Conservation (phyloP, 2,113 vertebrate genomes). For the Coturnix japonica region DNA sequence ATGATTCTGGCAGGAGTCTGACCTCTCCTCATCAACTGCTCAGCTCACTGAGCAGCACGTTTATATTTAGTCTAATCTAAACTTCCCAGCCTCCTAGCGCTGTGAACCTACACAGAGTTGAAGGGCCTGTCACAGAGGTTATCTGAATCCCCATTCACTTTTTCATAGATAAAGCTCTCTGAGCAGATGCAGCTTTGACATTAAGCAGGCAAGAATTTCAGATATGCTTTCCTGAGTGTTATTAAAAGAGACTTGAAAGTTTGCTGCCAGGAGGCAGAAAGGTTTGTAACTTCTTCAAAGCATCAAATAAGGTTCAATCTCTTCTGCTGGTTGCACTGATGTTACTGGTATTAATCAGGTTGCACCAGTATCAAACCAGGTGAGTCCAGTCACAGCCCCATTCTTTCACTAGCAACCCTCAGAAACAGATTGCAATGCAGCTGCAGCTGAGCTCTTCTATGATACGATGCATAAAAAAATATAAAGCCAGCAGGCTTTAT, state of each 20-base stretch:
- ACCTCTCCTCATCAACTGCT: background rate
- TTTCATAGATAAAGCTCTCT: conserved; percentile 43
- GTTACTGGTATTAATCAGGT: background rate
- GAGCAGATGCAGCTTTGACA: background rate
- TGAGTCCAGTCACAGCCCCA: background rate
- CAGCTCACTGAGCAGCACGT: background rate
- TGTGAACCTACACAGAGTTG: background rate
- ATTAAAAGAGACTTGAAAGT: background rate
- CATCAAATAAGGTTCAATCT: background rate
- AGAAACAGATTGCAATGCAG: background rate
- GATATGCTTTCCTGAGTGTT: background rate
- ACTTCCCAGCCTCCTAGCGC: conserved; percentile 2
- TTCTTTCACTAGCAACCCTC: background rate
- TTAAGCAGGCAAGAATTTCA: conserved; percentile 52
- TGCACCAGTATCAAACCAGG: background rate
- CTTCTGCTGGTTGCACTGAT: background rate
- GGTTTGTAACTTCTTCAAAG: background rate
- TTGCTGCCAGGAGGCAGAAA: background rate
- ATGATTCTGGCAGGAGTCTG: background rate
- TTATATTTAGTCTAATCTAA: conserved; percentile 57
- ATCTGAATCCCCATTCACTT: conserved; percentile 34
- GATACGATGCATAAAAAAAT: background rate
- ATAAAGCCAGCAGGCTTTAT: background rate
- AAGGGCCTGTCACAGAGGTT: conserved; percentile 35
- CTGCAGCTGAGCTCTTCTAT: background rate